Evolutionary conservation across 2,113 vertebrate species (phyloP).

Genomic region (Rhinoptilus africanus): DNA sequence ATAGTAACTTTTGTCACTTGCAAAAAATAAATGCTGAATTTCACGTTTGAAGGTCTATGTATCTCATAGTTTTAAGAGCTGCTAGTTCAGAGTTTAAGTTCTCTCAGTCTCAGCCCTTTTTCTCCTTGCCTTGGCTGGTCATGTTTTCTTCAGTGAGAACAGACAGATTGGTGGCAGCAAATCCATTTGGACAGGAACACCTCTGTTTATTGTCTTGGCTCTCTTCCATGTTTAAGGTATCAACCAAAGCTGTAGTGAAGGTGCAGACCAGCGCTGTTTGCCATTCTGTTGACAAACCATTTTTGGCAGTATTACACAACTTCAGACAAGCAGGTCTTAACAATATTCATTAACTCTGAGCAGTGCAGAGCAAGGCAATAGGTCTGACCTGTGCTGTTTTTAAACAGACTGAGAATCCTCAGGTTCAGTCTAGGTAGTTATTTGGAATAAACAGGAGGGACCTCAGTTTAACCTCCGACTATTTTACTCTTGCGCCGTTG

Average conservation of each 20-base stretch:
- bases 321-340: background rate
- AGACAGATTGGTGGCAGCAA: background rate
- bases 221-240: background rate
- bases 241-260: background rate
- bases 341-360: background rate
- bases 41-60: background rate
- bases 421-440: background rate
- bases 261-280: background rate
- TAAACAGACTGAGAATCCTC: background rate
- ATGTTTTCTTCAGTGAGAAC: background rate
- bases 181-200: background rate
- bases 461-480: constrained; percentile 13
- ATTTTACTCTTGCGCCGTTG: background rate
- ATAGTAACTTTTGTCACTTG: background rate
- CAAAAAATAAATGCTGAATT: background rate
- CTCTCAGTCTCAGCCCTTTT: background rate
- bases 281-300: background rate
- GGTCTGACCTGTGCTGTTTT: background rate
- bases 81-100: background rate
- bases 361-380: background rate
- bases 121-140: background rate
- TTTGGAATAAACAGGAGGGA: background rate
- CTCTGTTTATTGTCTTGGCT: background rate
- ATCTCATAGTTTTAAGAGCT: background rate
- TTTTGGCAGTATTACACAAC: background rate